Evolutionary conservation across 2,888 invertebrate genomes (phyloP), one percentile per base, ranked within the genome.

Genomic region (Drosophila mimica): DNA sequence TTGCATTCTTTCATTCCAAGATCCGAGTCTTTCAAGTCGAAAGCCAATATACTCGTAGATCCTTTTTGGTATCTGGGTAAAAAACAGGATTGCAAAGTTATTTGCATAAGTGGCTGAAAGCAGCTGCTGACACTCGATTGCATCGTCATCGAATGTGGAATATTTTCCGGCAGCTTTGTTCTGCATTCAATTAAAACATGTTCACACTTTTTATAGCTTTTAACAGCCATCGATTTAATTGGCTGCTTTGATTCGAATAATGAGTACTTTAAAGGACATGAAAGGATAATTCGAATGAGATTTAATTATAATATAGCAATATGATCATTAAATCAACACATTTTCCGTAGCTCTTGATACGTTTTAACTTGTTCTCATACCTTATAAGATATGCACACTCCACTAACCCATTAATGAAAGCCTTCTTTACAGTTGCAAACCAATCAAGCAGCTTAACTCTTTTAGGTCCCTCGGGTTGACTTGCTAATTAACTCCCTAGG

Each of bases 31-130:
- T 8, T 20, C 20, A 20, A 5, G n/a, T 43, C 40, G 40, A 15
- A 5, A 5, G 25, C 34, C n/a, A 56, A 20, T 57, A 40, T 30
- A 40, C 30, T 40, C 38, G 1, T 4, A 11, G 7, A 1, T 30
- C 1, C 11, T 7, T 30, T 43, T 20, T 40, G 3, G 8, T 15
- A 20, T 43, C 13, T 20, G 30, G 9, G 54, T 43, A 54, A 73
- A 67, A 82, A 85, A 81, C 70, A 69, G 70, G 71, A 74, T 88
- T 82, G 74, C 76, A 74, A 73, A 73, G 85, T 83, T 74, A 85
- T 83, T 83, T 85, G 88, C 83, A 85, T 88, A 83, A 88, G 81
- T 77, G 86, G 67, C 66, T 64, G 70, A 52, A 72, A 72, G 57
- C 72, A 88, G 72, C 66, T 71, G 84, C 64, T 52, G 70, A 67